These are phyloP conservation scores for Petroica traversi DNA, from an alignment of 2,113 vertebrate genomes.

Conservation along the genomic window DNA sequence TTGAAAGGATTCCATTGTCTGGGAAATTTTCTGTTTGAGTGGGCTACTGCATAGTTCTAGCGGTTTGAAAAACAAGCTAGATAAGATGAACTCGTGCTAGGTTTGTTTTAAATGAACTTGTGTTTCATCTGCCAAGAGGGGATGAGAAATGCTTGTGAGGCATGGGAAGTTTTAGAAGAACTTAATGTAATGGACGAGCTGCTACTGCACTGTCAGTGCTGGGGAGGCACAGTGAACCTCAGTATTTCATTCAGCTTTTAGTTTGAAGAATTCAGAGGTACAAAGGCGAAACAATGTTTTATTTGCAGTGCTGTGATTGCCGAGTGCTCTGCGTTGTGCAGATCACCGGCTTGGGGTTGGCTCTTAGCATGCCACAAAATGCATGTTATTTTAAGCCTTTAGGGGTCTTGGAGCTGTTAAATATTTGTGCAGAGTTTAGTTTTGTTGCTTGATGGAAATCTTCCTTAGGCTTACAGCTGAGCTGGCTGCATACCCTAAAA, in stretches of 20 bases:
- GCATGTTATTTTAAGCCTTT: constrained; percentile 24
- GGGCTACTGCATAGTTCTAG: constrained; percentile 23
- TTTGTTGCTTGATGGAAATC: constrained; percentile 29
- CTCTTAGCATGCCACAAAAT: not conserved
- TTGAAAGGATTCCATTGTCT: constrained; percentile 62
- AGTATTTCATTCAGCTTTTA: constrained; percentile 6
- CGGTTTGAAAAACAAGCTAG: constrained; percentile 14
- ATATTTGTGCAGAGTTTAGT: constrained; percentile 48
- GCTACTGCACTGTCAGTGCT: not conserved
- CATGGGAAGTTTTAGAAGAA: constrained; percentile 70
- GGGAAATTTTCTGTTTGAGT: constrained; percentile 14
- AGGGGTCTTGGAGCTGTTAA: constrained; percentile 24
- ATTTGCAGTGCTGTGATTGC: not conserved
- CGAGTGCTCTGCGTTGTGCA: not conserved
- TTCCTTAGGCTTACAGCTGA: constrained; percentile 29
- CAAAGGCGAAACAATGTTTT: not conserved
- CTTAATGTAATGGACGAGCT: constrained; percentile 65
- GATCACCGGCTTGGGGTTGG: not conserved
- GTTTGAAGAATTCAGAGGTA: constrained; percentile 10
- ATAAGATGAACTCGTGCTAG: constrained; percentile 17
- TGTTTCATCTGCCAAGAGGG: constrained; percentile 1
- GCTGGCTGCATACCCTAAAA: constrained; percentile 49
- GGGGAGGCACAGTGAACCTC: not conserved
- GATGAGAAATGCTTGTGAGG: constrained; percentile 13
- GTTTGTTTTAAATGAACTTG: constrained; percentile 60